Base-by-base conservation (phyloP, 2,888 invertebrate genomes). In the Dimorphilus gyrociliatus region DNA sequence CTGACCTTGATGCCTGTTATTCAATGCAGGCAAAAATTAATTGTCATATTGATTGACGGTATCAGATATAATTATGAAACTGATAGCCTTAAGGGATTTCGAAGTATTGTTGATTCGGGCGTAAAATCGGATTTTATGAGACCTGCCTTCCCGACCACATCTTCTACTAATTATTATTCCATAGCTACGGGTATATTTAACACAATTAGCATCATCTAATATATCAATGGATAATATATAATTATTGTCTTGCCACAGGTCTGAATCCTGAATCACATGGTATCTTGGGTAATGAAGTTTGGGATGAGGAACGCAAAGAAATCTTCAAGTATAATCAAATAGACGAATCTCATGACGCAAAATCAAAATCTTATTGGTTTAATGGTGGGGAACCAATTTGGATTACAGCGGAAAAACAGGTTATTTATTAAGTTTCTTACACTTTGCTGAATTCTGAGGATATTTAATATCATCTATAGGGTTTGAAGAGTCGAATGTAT, bases 351-450 rank as follows among this genome's bases (percentile, higher is more conserved):
- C 12, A 27, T 10, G 15, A 27, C 4, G 17, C 16, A 16, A 18
- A 27, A 8, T 27, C 17, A 16, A 18, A 27, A 4, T 27, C 27
- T n/a, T 14, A 16, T 18, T 27, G 27, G 27, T 27, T 16, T 16
- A 18, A 27, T 13, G 27, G 15, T n/a, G 27, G 13, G 4, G 27
- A 27, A n/a, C 27, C 27, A 15, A 27, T 27, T 16, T 27, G 27
- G 27, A 12, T 27, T 4, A 13, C 27, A 3, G n/a, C 27, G 8
- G 15, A n/a, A n/a, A 8, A n/a, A 21, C 21, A 21, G 21, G 21
- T 21, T 8, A 8, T 8, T 8, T n/a, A n/a, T 10, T n/a, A 21
- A 21, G 8, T 10, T n/a, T 21, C n/a, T 21, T 8, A 10, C 21
- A 21, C n/a, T 8, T 21, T 10, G 8, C 8, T 8, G n/a, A 21